These are phyloP conservation scores for Drosophila neocordata DNA, from an alignment of 1,140 invertebrate species.

Conservation along the genomic window DNA sequence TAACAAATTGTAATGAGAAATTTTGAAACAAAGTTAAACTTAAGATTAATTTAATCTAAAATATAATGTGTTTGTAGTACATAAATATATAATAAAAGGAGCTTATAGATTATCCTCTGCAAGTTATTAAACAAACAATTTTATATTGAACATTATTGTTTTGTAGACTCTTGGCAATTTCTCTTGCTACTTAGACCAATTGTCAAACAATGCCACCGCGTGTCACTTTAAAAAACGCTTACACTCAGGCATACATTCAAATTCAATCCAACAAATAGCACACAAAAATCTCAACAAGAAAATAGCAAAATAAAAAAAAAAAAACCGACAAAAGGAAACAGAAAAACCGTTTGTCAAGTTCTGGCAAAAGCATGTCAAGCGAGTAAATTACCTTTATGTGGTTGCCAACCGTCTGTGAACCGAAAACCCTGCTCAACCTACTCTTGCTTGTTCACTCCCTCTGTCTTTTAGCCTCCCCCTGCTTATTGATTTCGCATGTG, in stretches of 20 bases:
- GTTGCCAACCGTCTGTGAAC: not conserved
- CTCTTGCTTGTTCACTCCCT: conserved; percentile 7
- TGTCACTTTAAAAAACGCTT: conserved; percentile 3
- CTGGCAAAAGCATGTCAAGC: conserved; percentile 71
- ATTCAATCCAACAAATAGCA: conserved; percentile 14
- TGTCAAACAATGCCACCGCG: conserved; percentile 1
- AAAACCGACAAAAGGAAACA: conserved; percentile 17
- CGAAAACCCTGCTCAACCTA: not conserved
- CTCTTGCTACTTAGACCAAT: not conserved
- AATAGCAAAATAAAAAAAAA: conserved; percentile 29
- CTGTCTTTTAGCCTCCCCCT: conserved; percentile 1
- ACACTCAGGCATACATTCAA: conserved; percentile 6
- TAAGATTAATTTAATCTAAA: too few species aligned
- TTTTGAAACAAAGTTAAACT: too few species aligned
- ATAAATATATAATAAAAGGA: too few species aligned
- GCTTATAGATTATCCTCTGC: too few species aligned
- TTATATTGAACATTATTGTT: not conserved
- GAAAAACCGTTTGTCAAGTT: conserved; percentile 64
- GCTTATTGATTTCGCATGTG: conserved; percentile 12
- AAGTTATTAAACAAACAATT: too few species aligned
- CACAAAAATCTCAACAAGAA: conserved; percentile 49
- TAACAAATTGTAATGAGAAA: too few species aligned
- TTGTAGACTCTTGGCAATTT: not conserved
- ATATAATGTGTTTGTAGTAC: too few species aligned
- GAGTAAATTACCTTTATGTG: conserved; percentile 73